These are phyloP conservation scores for Panorpa germanica DNA, from an alignment of 2,888 invertebrate genomes.

Conservation along the genomic window DNA sequence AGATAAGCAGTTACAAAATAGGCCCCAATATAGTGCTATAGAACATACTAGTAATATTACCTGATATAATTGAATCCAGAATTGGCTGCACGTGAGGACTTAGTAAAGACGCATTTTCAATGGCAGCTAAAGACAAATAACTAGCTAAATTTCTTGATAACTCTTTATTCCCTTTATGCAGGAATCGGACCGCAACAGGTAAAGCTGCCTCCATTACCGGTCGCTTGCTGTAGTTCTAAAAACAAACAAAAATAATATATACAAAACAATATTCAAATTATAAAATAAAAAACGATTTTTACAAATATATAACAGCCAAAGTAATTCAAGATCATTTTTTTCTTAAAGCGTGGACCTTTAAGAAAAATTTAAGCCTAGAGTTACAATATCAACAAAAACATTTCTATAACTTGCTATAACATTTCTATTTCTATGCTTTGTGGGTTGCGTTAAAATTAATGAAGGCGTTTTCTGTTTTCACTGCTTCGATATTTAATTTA, in stretches of 20 bases:
- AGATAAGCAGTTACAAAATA: neutral
- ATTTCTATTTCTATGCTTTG: too few relatives aligned
- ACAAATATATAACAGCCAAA: too few relatives aligned
- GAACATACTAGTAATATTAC: conserved; percentile 23
- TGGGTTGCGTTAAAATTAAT: too few relatives aligned
- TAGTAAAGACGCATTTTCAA: conserved; percentile 70
- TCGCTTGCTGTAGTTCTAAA: conserved; percentile 49
- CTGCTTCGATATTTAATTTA: too few relatives aligned
- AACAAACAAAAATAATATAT: conserved; percentile 13
- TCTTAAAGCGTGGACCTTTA: too few relatives aligned
- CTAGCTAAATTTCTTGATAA: conserved; percentile 79
- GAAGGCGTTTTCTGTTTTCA: too few relatives aligned
- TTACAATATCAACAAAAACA: too few relatives aligned
- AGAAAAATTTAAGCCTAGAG: too few relatives aligned
- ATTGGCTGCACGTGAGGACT: conserved; percentile 79
- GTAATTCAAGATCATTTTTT: too few relatives aligned
- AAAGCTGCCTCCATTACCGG: conserved; percentile 76
- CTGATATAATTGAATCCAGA: conserved; percentile 76
- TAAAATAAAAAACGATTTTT: conserved; percentile 17
- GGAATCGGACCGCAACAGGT: conserved; percentile 79
- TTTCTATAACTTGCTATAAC: too few relatives aligned
- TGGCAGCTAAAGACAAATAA: conserved; percentile 81
- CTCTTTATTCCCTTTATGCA: conserved; percentile 79
- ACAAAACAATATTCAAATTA: conserved; percentile 24
- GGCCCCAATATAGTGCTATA: too few relatives aligned